Conservation (phyloP, 2,113 vertebrate genomes). For the Garra rufa region DNA sequence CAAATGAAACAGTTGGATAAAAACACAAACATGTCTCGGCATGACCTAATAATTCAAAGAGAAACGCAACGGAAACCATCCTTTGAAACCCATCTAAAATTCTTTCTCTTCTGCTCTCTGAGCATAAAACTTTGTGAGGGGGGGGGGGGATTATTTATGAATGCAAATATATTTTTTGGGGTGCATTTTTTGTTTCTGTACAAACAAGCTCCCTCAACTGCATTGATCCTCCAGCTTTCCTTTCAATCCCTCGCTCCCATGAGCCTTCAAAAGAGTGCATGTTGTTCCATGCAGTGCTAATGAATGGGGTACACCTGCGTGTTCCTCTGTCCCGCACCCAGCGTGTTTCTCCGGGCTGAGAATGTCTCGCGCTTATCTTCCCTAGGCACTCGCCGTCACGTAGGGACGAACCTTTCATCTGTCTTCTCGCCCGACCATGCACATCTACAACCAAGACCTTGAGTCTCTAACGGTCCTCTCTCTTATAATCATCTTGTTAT, state of each 20-base stretch:
- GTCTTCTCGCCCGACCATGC: slow-evolving; percentile 60
- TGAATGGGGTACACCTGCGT: slow-evolving; percentile 47
- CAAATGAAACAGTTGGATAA: slow-evolving; percentile 3
- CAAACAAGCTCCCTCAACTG: slow-evolving; percentile 16
- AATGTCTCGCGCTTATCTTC: slow-evolving; percentile 67
- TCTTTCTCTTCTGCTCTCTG: slow-evolving; percentile 5
- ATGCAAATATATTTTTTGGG: neutral
- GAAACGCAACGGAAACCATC: neutral
- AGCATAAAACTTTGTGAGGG: neutral
- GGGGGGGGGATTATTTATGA: neutral
- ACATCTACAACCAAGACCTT: slow-evolving; percentile 54
- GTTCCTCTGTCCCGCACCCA: slow-evolving; percentile 16
- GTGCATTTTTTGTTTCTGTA: slow-evolving; percentile 7
- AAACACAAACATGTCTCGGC: slow-evolving; percentile 35
- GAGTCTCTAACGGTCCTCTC: slow-evolving; percentile 46
- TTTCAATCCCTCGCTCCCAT: slow-evolving; percentile 24
- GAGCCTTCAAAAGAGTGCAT: slow-evolving; percentile 28
- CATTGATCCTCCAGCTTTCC: slow-evolving; percentile 36
- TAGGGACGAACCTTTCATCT: slow-evolving; percentile 67
- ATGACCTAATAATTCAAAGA: slow-evolving; percentile 21
- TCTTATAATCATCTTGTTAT: slow-evolving; percentile 7
- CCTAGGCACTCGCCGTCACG: slow-evolving; percentile 67
- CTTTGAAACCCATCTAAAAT: slow-evolving; percentile 36
- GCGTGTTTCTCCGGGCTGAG: slow-evolving; percentile 36
- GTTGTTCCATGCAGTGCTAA: slow-evolving; percentile 26